phyloP scores from a whole-genome alignment of 1,140 invertebrate species.

The Armadillidium nasatum region DNA sequence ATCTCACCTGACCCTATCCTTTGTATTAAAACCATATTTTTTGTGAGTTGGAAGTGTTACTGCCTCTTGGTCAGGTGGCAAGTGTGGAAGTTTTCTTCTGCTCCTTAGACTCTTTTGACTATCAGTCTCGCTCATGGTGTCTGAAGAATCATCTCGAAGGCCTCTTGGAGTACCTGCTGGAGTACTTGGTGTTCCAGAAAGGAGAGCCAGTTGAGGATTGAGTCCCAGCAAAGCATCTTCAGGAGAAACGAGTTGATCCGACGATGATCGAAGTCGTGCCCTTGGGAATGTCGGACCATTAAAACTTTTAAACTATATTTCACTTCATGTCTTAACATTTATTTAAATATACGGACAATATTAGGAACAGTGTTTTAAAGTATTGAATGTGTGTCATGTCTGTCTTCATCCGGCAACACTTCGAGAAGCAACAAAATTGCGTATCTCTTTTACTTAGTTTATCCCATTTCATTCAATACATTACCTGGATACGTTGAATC shows the following conservation, averaged over 20 bases:
- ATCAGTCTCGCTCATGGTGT: constrained; percentile 56
- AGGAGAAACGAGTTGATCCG: constrained; percentile 39
- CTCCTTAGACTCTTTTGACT: constrained; percentile 56
- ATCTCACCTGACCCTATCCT: constrained; percentile 49
- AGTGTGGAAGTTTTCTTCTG: constrained; percentile 57
- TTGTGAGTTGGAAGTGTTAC: constrained; percentile 52
- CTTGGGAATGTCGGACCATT: constrained; percentile 27
- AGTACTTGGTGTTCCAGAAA: constrained; percentile 39
- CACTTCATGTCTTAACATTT: neutral
- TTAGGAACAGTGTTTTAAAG: neutral
- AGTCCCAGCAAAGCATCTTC: constrained; percentile 34
- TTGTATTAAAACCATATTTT: constrained; percentile 47
- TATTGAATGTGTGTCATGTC: neutral
- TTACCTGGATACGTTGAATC: neutral
- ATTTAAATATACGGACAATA: neutral
- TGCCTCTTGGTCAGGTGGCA: constrained; percentile 59
- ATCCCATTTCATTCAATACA: no score
- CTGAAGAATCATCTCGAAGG: constrained; percentile 52
- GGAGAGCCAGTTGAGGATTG: constrained; percentile 37
- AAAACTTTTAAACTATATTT: neutral
- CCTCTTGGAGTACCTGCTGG: constrained; percentile 42
- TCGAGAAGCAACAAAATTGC: neutral
- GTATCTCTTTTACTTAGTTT: neutral
- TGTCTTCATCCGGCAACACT: constrained; percentile 8
- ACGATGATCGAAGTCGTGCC: constrained; percentile 37